phyloP scores from a whole-genome alignment of 2,113 vertebrate genomes.

The Nematolebias whitei region DNA sequence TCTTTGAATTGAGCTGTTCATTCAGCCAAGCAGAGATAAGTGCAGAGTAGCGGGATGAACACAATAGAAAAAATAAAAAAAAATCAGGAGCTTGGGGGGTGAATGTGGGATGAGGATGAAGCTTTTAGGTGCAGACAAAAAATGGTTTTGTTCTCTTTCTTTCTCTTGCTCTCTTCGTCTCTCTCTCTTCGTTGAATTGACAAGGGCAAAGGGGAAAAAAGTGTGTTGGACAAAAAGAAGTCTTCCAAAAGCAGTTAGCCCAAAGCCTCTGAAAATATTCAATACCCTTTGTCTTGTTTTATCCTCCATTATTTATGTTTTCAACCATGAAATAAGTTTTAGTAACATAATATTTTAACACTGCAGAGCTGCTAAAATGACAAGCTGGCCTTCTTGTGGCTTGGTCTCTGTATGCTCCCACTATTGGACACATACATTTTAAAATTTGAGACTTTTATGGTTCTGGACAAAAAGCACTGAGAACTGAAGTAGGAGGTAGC shows the following conservation, averaged over 20 bases:
- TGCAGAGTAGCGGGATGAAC: slow-evolving; percentile 52
- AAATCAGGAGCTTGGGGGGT: slow-evolving; percentile 18
- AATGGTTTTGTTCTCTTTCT: slow-evolving; percentile 41
- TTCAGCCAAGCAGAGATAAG: slow-evolving; percentile 73
- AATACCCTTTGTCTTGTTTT: slow-evolving; percentile 11
- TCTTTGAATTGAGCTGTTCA: slow-evolving; percentile 72
- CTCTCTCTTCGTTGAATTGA: slow-evolving; percentile 32
- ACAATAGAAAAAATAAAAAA: slow-evolving; percentile 63
- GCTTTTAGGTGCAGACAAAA: slow-evolving; percentile 45
- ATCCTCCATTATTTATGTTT: slow-evolving; percentile 27
- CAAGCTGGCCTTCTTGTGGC: slow-evolving; percentile 6
- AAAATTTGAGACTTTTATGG: background rate
- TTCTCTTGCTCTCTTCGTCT: slow-evolving; percentile 10
- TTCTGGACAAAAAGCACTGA: no score
- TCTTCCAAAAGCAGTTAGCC: slow-evolving; percentile 22
- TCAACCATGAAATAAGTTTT: slow-evolving; percentile 26
- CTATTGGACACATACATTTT: background rate
- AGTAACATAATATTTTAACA: slow-evolving; percentile 38
- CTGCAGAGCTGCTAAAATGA: slow-evolving; percentile 23
- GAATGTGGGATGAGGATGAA: background rate
- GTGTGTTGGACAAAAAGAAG: slow-evolving; percentile 32
- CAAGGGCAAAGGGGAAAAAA: slow-evolving; percentile 32
- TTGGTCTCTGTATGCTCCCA: background rate
- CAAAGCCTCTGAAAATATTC: slow-evolving; percentile 18
- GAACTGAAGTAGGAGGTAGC: no score